Evolutionary conservation across 2,888 invertebrate genomes (phyloP).

Genomic region (Diarsia rubi): DNA sequence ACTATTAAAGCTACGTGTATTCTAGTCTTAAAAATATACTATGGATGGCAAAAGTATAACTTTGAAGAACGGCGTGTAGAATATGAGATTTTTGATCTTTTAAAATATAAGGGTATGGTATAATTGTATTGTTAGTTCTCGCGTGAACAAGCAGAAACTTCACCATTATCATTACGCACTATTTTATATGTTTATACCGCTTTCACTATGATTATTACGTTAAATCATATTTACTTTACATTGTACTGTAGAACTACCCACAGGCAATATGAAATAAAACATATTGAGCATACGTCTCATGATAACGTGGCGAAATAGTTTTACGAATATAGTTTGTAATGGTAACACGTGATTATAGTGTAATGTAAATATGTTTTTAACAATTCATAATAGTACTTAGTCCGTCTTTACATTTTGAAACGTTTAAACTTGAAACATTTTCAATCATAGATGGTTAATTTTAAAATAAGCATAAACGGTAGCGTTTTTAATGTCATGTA

Average conservation of each 20-base stretch:
- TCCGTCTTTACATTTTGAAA: conserved; percentile 64
- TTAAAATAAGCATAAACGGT: conserved; percentile 63
- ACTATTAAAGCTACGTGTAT: conserved; percentile 40
- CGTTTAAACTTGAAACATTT: conserved; percentile 51
- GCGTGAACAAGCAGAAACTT: conserved; percentile 58
- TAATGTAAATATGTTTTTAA: conserved; percentile 57
- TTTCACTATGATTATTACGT: conserved; percentile 59
- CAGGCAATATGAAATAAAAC: conserved; percentile 32
- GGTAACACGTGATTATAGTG: conserved; percentile 30
- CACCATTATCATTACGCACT: conserved; percentile 63
- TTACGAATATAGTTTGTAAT: conserved; percentile 22
- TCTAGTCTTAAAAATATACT: conserved; percentile 52
- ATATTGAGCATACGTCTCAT: neutral
- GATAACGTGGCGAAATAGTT: neutral
- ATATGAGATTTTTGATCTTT: conserved; percentile 51
- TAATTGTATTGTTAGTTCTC: conserved; percentile 54
- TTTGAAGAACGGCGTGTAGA: conserved; percentile 31
- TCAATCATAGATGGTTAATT: conserved; percentile 64
- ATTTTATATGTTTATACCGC: conserved; percentile 71
- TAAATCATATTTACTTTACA: conserved; percentile 53
- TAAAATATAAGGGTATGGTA: conserved; percentile 39
- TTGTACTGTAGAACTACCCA: conserved; percentile 28
- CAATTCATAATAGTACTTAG: conserved; percentile 65
- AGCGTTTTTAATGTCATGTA: conserved; percentile 67
- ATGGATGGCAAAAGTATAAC: conserved; percentile 51